Percentiles rank a stretch among this genome's conserved stretches.
Evolutionary conservation across 2,797 vertebrate genomes (phyloP).

Genomic region (Lepus townsendii): DNA sequence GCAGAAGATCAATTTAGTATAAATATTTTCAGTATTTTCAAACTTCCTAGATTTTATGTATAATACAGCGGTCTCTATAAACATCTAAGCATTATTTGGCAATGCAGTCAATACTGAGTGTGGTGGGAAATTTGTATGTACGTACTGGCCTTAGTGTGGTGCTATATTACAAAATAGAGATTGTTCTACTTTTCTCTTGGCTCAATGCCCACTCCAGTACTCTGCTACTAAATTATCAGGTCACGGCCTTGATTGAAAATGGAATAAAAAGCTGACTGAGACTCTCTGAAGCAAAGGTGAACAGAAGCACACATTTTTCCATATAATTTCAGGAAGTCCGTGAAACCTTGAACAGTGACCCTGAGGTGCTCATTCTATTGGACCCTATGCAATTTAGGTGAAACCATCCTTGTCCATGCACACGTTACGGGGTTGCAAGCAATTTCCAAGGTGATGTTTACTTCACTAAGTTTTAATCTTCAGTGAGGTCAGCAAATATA

Average conservation of each 20-base stretch:
- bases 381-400: neutral
- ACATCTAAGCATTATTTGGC: neutral
- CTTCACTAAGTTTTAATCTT: neutral
- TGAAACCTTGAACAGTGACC: constrained; percentile 8
- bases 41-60: neutral
- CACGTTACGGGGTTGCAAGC: neutral
- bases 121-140: neutral
- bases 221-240: neutral
- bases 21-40: constrained; percentile 1
- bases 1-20: no score
- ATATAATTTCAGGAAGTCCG: neutral
- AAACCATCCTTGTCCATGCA: neutral
- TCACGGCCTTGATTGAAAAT: neutral
- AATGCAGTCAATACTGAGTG: neutral
- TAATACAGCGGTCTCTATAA: neutral
- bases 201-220: constrained; percentile 5
- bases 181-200: neutral
- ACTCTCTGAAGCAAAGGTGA: constrained; percentile 32
- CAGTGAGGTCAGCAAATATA: neutral
- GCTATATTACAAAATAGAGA: neutral
- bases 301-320: neutral
- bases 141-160: neutral
- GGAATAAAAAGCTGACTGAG: neutral
- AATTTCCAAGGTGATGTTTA: neutral
- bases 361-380: neutral